Conservation (phyloP, 2,113 vertebrate species). For the Azemiops feae region DNA sequence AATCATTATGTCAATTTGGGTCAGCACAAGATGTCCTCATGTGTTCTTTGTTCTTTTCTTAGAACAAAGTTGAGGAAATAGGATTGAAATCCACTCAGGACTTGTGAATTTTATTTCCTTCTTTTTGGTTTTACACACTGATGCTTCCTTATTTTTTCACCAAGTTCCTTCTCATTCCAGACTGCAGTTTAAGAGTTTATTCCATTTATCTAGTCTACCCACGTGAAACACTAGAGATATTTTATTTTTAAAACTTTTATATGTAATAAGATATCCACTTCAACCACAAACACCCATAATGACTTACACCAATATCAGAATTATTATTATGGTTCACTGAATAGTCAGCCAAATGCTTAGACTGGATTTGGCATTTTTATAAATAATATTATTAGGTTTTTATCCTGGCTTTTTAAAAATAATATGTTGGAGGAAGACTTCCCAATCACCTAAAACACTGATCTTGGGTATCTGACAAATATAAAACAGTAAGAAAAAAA, state of each 20-base stretch:
- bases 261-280: neutral
- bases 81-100: constrained; percentile 28
- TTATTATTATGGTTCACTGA: neutral
- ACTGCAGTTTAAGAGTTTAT: neutral
- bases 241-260: neutral
- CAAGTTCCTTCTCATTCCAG: constrained; percentile 28
- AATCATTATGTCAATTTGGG: constrained; percentile 47
- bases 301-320: neutral
- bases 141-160: constrained; percentile 35
- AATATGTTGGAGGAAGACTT: neutral
- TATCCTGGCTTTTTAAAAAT: neutral
- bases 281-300: neutral
- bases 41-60: constrained; percentile 33
- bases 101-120: constrained; percentile 32
- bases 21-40: constrained; percentile 23
- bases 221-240: neutral
- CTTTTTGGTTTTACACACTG: constrained; percentile 6
- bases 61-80: constrained; percentile 52
- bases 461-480: neutral
- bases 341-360: neutral
- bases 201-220: neutral
- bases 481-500: neutral
- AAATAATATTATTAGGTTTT: neutral
- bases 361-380: neutral
- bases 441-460: neutral